These are phyloP conservation scores for Amiota minor DNA, from an alignment of 2,888 invertebrate genomes.

Conservation along the genomic window DNA sequence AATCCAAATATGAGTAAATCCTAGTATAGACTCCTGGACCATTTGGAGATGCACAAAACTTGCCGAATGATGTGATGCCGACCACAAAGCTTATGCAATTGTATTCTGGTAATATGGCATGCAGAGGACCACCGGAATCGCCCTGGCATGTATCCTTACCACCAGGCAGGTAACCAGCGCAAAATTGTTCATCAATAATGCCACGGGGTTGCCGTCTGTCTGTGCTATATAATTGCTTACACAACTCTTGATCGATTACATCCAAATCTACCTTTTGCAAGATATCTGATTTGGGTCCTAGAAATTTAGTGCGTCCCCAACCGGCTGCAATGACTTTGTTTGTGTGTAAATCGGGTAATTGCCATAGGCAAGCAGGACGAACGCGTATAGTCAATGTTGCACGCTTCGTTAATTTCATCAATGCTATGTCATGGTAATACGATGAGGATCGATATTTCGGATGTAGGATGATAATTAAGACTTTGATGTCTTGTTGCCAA, in stretches of 20 bases:
- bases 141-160: slow-evolving; percentile 73
- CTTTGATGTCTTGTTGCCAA: slow-evolving; percentile 72
- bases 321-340: slow-evolving; percentile 67
- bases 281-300: slow-evolving; percentile 67
- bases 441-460: slow-evolving; percentile 75
- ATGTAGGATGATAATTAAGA: slow-evolving; percentile 74
- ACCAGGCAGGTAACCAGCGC: slow-evolving; percentile 72
- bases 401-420: slow-evolving; percentile 73
- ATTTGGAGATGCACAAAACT: slow-evolving; percentile 70
- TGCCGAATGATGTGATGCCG: slow-evolving; percentile 73
- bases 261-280: slow-evolving; percentile 72
- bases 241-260: slow-evolving; percentile 63
- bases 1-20: slow-evolving; percentile 69
- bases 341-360: slow-evolving; percentile 59
- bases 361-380: slow-evolving; percentile 73
- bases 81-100: slow-evolving; percentile 71
- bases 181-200: slow-evolving; percentile 72
- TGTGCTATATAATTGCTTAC: slow-evolving; percentile 64
- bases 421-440: slow-evolving; percentile 78
- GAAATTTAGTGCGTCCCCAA: slow-evolving; percentile 71
- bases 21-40: slow-evolving; percentile 71
- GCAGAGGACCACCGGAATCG: slow-evolving; percentile 73
- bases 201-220: slow-evolving; percentile 70
- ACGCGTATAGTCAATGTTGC: slow-evolving; percentile 61
- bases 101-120: slow-evolving; percentile 65